Percentiles rank a stretch among this genome's conserved stretches.
Evolutionary conservation across 2,797 vertebrate genomes (phyloP).

Genomic region (Dryobates pubescens): DNA sequence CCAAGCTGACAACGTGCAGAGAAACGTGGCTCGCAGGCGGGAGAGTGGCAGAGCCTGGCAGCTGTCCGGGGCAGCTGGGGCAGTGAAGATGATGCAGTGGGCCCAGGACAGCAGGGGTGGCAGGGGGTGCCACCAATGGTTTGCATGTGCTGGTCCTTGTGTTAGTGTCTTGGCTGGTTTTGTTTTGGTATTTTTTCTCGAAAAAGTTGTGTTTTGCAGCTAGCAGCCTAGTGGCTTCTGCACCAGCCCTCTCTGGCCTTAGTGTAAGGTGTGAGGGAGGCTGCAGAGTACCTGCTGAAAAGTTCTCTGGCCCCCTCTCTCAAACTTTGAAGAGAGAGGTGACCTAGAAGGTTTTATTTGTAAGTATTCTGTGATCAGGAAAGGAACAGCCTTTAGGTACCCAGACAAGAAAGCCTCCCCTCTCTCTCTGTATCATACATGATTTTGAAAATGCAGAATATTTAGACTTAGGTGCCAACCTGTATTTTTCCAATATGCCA

Average conservation of each 20-base stretch:
- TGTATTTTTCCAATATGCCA: not conserved
- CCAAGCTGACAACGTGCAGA: accelerated
- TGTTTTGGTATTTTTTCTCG: not conserved
- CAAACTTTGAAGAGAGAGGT: not conserved
- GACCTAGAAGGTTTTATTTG: not conserved
- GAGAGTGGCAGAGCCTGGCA: no score
- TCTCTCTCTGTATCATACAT: accelerated
- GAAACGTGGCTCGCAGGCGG: accelerated
- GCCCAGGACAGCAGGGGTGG: not conserved
- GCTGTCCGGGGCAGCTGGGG: not conserved
- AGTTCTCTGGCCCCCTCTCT: not conserved
- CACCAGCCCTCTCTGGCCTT: not conserved
- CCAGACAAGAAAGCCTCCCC: not conserved
- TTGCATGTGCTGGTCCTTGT: accelerated
- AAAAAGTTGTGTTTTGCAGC: accelerated
- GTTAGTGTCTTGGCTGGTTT: not conserved
- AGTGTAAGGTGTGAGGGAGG: accelerated
- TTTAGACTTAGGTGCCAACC: not conserved
- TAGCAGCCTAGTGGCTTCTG: not conserved
- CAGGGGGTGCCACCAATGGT: accelerated
- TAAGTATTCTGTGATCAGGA: not conserved
- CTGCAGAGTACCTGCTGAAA: not conserved
- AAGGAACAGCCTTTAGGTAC: not conserved
- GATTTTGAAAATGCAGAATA: not conserved
- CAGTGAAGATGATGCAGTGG: accelerated